Evolutionary conservation across 2,113 vertebrate species (phyloP), one percentile per base, ranked within the genome.

Genomic region (Hippocampus abdominalis): DNA sequence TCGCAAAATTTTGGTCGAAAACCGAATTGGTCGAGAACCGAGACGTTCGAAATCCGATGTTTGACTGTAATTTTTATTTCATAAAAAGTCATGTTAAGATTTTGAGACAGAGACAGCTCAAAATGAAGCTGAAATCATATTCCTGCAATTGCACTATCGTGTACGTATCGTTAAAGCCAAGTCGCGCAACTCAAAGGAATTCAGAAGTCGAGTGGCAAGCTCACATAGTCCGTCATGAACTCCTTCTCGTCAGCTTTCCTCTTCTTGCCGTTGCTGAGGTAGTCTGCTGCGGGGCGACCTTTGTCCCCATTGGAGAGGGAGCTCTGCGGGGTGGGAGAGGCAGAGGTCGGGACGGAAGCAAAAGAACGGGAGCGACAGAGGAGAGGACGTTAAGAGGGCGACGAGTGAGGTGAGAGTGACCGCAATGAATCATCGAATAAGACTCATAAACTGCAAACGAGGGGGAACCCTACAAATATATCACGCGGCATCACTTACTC

Each of bases 231-330:
- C 0, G 94, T 95, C 83, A 92, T 87, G 0, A 95, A 96, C 62
- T 96, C 95, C 81, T 96, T 96, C 83, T 97, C 95, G 2, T 97
- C 95, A 3, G 92, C 92, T 88, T 96, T 96, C 89, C 95, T 93
- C 89, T 97, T 97, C 89, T 96, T 97, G 88, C 92, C 94, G 18
- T 94, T 91, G 89, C 92, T 95, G 89, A 96, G 92, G 91, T 96
- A 97, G 84, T 97, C 95, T 0, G 95, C 95, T 0, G 95, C 87
- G 25, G 90, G 68, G 48, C 95, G 91, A 12, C 94, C 93, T 73
- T 96, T 94, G 46, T 96, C 95, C 68, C 95, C 94, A 0, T 93
- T 93, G 79, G 92, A 91, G 75, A 93, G 86, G 68, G 91, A 93
- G 81, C 92, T 93, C 92, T 93, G 84, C 51, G 32, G 25, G 59